These are phyloP conservation scores for Drosophila saltans DNA, from an alignment of 1,140 invertebrate genomes.

Conservation along the genomic window DNA sequence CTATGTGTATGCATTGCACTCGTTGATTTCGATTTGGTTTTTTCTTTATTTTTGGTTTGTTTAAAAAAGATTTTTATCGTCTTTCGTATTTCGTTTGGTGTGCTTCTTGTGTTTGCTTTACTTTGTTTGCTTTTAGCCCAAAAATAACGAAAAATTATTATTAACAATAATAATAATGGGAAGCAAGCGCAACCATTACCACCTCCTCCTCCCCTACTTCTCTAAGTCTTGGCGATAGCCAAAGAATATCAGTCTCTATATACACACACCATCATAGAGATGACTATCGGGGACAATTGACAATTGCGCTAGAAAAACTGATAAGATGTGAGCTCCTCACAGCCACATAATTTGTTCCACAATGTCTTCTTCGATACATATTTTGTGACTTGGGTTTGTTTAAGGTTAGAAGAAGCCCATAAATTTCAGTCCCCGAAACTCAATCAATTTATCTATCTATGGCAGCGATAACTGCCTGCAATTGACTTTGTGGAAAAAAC, in stretches of 20 bases:
- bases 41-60: neutral
- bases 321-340: slow-evolving; percentile 41
- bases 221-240: neutral
- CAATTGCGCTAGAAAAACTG: slow-evolving; percentile 73
- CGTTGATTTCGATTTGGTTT: slow-evolving; percentile 45
- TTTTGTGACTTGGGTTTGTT: slow-evolving; percentile 5
- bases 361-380: slow-evolving; percentile 21
- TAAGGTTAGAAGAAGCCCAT: slow-evolving; percentile 10
- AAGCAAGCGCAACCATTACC: neutral
- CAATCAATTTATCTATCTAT: slow-evolving; percentile 76
- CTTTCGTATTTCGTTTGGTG: slow-evolving; percentile 25
- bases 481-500: slow-evolving; percentile 50
- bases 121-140: slow-evolving; percentile 51
- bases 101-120: slow-evolving; percentile 39
- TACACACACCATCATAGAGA: slow-evolving; percentile 27
- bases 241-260: neutral
- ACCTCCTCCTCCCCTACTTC: neutral
- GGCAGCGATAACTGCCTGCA: slow-evolving; percentile 53
- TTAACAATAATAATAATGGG: slow-evolving; percentile 37
- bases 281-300: slow-evolving; percentile 71
- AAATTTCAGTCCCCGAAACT: slow-evolving; percentile 45
- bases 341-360: slow-evolving; percentile 66
- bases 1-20: slow-evolving; percentile 55
- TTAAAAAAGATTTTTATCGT: slow-evolving; percentile 49
- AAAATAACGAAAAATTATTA: slow-evolving; percentile 22